Percentiles rank a stretch among this genome's conserved stretches.
phyloP scores from a whole-genome alignment of 2,797 vertebrate species.

The Gallinago solitaria region DNA sequence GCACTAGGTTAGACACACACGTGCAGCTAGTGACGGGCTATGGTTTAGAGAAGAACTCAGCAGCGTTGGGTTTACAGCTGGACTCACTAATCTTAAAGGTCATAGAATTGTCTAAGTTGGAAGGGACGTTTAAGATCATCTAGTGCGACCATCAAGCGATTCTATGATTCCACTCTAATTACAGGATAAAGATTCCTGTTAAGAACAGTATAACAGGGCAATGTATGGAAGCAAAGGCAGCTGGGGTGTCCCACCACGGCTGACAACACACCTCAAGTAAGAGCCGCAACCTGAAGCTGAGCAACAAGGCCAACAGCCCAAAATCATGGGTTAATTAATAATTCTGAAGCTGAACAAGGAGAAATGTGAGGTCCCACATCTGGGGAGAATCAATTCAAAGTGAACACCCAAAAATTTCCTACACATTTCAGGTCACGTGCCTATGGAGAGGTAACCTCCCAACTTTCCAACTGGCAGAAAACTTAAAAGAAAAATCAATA shows the following conservation, averaged over 20 bases:
- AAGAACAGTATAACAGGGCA: background rate
- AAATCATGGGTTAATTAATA: background rate
- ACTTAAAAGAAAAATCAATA: background rate
- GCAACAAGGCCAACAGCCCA: background rate
- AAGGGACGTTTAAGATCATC: too few species aligned
- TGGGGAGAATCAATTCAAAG: background rate
- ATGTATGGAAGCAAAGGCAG: background rate
- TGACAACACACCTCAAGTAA: background rate
- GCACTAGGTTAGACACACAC: fast-evolving
- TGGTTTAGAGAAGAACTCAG: background rate
- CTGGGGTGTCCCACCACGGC: background rate
- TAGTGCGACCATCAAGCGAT: too few species aligned
- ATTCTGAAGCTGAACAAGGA: background rate
- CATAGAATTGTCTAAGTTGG: too few species aligned
- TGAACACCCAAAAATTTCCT: background rate
- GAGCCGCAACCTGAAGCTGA: background rate
- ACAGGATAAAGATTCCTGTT: background rate
- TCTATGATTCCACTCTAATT: background rate
- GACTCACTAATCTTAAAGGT: background rate
- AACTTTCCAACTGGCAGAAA: background rate
- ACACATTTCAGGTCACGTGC: fast-evolving
- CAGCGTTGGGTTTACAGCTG: too few species aligned
- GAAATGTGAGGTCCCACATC: background rate
- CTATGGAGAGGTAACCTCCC: background rate
- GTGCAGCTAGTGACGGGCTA: too few species aligned